Evolutionary conservation across 35 echinoderm and acorn worm species (phyloP).

Genomic region (Apostichopus parvimensis): DNA sequence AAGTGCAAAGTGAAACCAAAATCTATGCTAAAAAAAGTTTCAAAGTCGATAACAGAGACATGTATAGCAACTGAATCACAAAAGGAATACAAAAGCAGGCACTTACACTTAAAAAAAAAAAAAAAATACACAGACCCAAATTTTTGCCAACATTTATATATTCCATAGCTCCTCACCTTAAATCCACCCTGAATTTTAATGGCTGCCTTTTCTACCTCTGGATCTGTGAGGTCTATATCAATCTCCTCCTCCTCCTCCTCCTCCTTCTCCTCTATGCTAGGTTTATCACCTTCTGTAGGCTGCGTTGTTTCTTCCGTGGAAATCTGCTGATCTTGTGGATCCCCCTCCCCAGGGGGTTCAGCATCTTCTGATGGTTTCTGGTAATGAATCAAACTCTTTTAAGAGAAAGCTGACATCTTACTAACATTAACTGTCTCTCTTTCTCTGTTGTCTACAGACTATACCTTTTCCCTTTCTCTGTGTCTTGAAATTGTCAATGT

Average conservation of each 20-base stretch:
- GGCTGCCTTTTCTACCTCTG: constrained; percentile 82
- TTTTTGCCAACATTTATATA: not conserved
- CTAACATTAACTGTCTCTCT: not conserved
- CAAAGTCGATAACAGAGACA: no score
- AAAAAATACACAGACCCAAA: not conserved
- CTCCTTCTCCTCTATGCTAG: constrained; percentile 38
- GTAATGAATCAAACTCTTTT: not conserved
- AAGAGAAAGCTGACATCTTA: not conserved
- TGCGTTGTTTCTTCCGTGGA: constrained; percentile 16
- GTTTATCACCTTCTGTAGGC: not conserved
- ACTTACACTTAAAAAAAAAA: not conserved
- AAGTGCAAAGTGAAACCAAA: no score
- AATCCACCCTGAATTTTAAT: constrained; percentile 87
- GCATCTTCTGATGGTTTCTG: constrained; percentile 26
- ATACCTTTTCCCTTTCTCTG: not conserved
- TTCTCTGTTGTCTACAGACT: not conserved
- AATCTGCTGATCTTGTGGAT: not conserved
- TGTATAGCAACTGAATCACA: no score
- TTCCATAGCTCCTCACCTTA: constrained; percentile 35
- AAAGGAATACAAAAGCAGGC: not conserved
- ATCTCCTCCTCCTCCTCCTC: constrained; percentile 57
- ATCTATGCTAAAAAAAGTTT: no score
- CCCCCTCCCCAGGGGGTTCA: constrained; percentile 31
- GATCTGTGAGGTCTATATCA: constrained; percentile 86
- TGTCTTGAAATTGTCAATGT: not conserved